These are phyloP conservation scores for Sinosuthora webbiana DNA, from an alignment of 2,113 vertebrate genomes.

Conservation along the genomic window DNA sequence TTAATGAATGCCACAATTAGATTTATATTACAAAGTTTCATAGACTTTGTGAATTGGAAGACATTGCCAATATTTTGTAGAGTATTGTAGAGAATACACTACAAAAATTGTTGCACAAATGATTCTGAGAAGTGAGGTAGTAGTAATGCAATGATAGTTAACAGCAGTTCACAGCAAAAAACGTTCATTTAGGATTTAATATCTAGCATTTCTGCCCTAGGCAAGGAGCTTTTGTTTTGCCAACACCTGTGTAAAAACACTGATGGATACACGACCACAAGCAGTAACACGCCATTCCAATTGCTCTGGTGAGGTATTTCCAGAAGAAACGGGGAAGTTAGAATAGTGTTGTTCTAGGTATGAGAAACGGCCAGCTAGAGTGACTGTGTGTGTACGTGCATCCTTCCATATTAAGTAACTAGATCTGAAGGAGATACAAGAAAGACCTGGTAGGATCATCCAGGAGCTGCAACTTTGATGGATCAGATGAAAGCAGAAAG, in stretches of 20 bases:
- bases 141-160: background rate
- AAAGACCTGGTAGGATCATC: background rate
- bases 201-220: background rate
- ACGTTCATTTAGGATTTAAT: background rate
- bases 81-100: background rate
- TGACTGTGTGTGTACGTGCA: background rate
- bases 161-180: background rate
- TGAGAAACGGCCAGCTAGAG: background rate
- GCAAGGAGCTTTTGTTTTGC: background rate
- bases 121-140: background rate
- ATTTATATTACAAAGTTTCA: background rate
- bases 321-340: background rate
- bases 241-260: background rate
- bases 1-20: background rate
- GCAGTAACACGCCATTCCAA: background rate
- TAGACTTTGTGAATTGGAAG: background rate
- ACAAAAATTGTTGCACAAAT: background rate
- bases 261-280: background rate
- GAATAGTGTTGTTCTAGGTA: background rate
- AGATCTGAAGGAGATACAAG: background rate
- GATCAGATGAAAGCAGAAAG: background rate
- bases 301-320: background rate
- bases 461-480: background rate
- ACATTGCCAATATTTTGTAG: fast-evolving
- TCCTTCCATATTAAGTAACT: background rate